These are phyloP conservation scores for Meghimatium bilineatum DNA, from an alignment of 2,888 invertebrate genomes.

Conservation along the genomic window DNA sequence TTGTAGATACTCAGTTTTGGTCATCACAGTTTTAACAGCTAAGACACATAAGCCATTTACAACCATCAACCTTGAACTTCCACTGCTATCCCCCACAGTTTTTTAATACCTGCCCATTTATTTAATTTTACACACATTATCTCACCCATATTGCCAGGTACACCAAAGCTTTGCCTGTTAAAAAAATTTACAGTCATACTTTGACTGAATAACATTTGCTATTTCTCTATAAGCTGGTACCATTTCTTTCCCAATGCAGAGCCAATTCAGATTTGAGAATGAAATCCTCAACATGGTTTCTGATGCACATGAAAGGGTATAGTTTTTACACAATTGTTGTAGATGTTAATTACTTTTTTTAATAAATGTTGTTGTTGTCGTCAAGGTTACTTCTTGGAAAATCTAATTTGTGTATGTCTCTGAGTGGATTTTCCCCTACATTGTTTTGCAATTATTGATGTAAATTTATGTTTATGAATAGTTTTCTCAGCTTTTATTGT, in stretches of 20 bases:
- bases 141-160: not conserved
- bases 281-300: slow-evolving; percentile 82
- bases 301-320: slow-evolving; percentile 50
- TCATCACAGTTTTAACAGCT: not conserved
- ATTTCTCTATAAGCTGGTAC: not conserved
- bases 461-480: not conserved
- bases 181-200: no score
- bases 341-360: not conserved
- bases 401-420: not conserved
- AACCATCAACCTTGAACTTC: not conserved
- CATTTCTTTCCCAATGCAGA: slow-evolving; percentile 81
- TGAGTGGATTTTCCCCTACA: not conserved
- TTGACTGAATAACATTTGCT: not conserved
- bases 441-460: not conserved
- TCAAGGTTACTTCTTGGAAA: not conserved
- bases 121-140: not conserved
- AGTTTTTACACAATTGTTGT: slow-evolving; percentile 16
- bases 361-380: not conserved
- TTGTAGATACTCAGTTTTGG: not conserved
- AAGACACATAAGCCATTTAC: not conserved
- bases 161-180: not conserved
- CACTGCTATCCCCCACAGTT: not conserved
- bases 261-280: slow-evolving; percentile 99
- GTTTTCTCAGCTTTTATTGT: not conserved
- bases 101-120: no score